Base-by-base conservation (phyloP, 1,140 invertebrate species). In the Temnothorax nylanderi region DNA sequence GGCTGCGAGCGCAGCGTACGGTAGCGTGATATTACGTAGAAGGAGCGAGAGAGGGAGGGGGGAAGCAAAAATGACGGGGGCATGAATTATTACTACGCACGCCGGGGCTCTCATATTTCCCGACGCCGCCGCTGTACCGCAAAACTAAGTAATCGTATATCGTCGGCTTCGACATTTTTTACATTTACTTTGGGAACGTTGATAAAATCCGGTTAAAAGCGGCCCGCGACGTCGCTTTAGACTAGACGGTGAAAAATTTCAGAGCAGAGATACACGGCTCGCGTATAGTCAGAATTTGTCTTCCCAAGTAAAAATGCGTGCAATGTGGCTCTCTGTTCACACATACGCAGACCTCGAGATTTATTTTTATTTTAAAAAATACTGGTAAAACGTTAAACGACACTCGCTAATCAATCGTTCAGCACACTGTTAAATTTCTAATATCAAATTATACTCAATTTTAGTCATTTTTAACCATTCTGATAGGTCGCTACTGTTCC, bases 51-150 rank as follows among this genome's bases (percentile, higher is more conserved):
- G 49, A 10, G 75, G 34, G 26, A 60, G 10, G 26, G 49, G n/a
- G 8, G 44, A 81, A 60, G 87, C 88, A 91, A 91, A 92, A 91
- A 90, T 89, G 76, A 89, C 80, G 58, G 64, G 75, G 49, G 60
- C 65, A 92, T 93, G 90, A 93, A 93, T 93, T 92, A 93, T 92
- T 90, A 91, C 87, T 60, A 81, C 69, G 85, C 71, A 87, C 71
- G 81, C 44, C 62, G 47, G 69, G 58, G 84, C 72, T 90, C 85
- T 89, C 80, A 77, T 58, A 91, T 82, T 88, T 91, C 44, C 26
- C 26, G 32, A 69, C 80, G 44, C 6, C 5, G 51, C 54, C 54
- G 54, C 51, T 54, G 54, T 54, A 26, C 69, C 41, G 41, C 69
- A 62, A 60, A 75, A 75, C 69, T 84, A 44, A 84, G 69, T 84